Conservation (phyloP, 2,113 vertebrate genomes). For the Eulacestoma nigropectus region DNA sequence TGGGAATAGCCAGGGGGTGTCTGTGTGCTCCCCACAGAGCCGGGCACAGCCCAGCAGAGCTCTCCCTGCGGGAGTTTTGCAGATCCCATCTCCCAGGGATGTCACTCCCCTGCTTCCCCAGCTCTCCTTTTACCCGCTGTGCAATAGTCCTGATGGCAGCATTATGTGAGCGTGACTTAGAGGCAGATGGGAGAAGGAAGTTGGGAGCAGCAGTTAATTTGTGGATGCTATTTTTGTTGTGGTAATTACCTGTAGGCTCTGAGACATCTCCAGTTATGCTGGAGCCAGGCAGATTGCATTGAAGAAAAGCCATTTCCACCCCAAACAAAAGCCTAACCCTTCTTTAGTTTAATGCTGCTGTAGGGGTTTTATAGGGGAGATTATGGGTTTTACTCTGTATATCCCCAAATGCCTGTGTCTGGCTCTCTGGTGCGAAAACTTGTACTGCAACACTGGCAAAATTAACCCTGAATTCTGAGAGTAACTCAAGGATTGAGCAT, state of each 20-base stretch:
- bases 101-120: not conserved
- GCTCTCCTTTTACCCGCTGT: not conserved
- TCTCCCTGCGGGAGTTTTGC: fast-evolving
- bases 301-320: not conserved
- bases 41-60: fast-evolving
- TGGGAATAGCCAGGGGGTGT: not conserved
- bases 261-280: not conserved
- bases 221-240: not conserved
- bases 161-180: not conserved
- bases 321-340: not conserved
- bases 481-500: not conserved
- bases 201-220: not conserved
- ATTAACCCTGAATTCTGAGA: not conserved
- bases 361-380: not conserved
- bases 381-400: not conserved
- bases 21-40: not conserved
- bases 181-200: constrained; percentile 24
- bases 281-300: not conserved
- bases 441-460: not conserved
- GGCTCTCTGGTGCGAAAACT: not conserved
- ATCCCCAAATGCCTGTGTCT: not conserved
- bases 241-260: constrained; percentile 4
- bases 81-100: not conserved
- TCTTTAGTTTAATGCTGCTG: not conserved
- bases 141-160: not conserved